Evolutionary conservation across 2,888 invertebrate genomes (phyloP), one percentile per base, ranked within the genome.

Genomic region (Drosophila merina): DNA sequence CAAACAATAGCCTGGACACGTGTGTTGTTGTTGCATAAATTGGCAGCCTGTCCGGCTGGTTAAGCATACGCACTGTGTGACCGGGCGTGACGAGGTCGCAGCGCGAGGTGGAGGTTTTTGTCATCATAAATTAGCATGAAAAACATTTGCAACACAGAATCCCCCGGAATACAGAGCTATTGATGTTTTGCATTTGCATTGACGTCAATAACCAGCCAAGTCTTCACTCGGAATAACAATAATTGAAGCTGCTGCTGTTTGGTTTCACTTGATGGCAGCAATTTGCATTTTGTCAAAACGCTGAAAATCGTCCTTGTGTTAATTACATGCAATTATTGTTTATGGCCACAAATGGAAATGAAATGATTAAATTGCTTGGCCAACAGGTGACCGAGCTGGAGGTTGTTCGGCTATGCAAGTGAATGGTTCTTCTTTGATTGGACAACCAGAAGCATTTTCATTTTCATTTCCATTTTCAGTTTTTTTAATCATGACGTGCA

Each of bases 41-140:
- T 64, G 47, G 4, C 25, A 64, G 45, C 45, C 45, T 48, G 45
- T 52, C 14, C 64, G 64, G 45, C 56, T 68, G 66, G 81, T 87
- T 79, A 85, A 85, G 75, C 79, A 87, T 87, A 87, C 78, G 76
- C 79, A 66, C 58, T 75, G 85, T 85, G 60, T 69, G 68, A 51
- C 69, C 52, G 55, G 36, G 58, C 64, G 52, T 62, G 57, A 55
- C 57, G 75, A 58, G 77, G 73, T 66, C 58, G 44, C 54, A 69
- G 12, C 44, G 40, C n/a, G 45, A n/a, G 31, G 25, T 20, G 25
- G 25, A 31, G 48, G 14, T 40, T 47, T 62, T 64, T 40, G 33
- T 59, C 50, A 38, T 66, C 54, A 58, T 30, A 57, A 26, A 50
- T 57, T 71, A 36, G 38, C 55, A 50, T 45, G 72, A 42, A 64